Conservation (phyloP, 2,888 invertebrate species). For the Orthosia cruda region DNA sequence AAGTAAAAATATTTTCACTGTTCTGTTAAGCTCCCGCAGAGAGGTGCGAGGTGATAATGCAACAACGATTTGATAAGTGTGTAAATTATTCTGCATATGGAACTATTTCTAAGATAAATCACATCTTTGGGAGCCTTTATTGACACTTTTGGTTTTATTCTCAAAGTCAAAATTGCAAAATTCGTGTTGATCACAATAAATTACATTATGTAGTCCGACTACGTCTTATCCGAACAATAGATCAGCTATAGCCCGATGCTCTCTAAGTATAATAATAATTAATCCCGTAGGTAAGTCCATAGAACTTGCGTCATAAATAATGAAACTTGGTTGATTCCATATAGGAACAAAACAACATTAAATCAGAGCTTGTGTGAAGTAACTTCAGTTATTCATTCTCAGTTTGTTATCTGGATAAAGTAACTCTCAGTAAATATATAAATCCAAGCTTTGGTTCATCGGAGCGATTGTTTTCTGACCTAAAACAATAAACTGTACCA, state of each 20-base stretch:
- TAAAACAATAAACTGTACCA: background rate
- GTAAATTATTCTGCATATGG: too few species aligned
- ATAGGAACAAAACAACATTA: constrained; percentile 79
- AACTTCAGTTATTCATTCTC: constrained; percentile 54
- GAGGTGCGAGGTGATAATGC: too few species aligned
- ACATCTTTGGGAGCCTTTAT: background rate
- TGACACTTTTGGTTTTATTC: background rate
- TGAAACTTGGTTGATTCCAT: constrained; percentile 78
- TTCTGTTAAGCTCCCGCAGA: too few species aligned
- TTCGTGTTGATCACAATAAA: constrained; percentile 21
- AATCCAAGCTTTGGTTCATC: constrained; percentile 23
- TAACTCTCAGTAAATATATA: constrained; percentile 48
- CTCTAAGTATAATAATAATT: constrained; percentile 61
- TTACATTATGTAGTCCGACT: constrained; percentile 14
- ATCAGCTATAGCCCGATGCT: constrained; percentile 32
- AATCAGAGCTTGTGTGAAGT: constrained; percentile 72
- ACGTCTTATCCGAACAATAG: constrained; percentile 30
- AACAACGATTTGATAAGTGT: too few species aligned
- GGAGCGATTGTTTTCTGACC: constrained; percentile 8
- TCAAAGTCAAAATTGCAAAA: background rate
- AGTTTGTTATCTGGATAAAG: constrained; percentile 46
- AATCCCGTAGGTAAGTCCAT: constrained; percentile 62
- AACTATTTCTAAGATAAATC: too few species aligned
- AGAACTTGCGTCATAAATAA: constrained; percentile 79
- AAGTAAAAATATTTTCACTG: too few species aligned